These are phyloP conservation scores for Drosophila ambigua DNA, from an alignment of 1,140 invertebrate genomes.

Conservation along the genomic window DNA sequence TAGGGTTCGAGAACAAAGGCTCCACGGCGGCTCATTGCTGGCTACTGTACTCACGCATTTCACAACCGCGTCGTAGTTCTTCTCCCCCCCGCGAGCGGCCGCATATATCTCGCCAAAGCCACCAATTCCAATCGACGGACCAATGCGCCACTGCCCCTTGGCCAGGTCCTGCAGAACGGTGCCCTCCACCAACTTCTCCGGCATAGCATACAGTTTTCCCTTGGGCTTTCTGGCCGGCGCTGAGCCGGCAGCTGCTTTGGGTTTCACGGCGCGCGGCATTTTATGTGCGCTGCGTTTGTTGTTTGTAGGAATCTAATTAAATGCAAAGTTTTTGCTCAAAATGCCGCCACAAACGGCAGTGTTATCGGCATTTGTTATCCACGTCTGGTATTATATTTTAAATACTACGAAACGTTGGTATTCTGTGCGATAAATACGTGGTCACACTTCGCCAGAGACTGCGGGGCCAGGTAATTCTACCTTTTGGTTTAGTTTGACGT, in stretches of 20 bases:
- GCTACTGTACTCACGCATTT: slow-evolving; percentile 90
- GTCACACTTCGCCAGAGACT: too few relatives aligned
- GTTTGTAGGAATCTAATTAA: neutral
- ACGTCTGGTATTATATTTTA: too few relatives aligned
- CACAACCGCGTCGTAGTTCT: slow-evolving; percentile 88
- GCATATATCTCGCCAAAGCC: slow-evolving; percentile 97
- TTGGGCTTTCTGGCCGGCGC: slow-evolving; percentile 80
- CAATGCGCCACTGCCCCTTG: slow-evolving; percentile 93
- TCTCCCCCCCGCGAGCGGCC: slow-evolving; percentile 86
- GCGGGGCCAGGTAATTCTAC: too few relatives aligned
- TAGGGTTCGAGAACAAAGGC: slow-evolving; percentile 5
- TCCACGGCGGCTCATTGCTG: neutral
- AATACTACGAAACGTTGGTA: too few relatives aligned
- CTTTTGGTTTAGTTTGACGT: too few relatives aligned
- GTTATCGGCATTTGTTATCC: too few relatives aligned
- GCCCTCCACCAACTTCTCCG: slow-evolving; percentile 90
- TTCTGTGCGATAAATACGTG: too few relatives aligned
- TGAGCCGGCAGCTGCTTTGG: slow-evolving; percentile 38
- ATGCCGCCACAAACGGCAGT: slow-evolving; percentile 37
- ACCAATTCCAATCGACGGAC: slow-evolving; percentile 94
- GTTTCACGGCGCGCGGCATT: slow-evolving; percentile 71
- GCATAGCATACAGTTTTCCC: slow-evolving; percentile 89
- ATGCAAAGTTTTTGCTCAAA: slow-evolving; percentile 20
- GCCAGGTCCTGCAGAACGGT: slow-evolving; percentile 90
- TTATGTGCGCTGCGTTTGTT: slow-evolving; percentile 13